Base-by-base conservation (phyloP, 2,797 vertebrate species). In the Salmo trutta region DNA sequence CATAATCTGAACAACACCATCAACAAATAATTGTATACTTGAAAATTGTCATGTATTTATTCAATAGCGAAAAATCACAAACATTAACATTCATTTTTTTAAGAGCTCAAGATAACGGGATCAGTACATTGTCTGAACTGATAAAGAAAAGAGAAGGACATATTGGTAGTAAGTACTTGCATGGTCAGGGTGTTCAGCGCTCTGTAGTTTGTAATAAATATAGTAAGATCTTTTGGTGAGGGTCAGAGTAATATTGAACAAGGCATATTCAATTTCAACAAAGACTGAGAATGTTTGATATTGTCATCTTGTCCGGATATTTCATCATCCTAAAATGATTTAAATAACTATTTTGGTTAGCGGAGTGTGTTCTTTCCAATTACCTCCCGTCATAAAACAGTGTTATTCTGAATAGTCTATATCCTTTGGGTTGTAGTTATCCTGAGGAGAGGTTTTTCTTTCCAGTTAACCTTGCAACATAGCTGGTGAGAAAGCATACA, bases 61-160 rank as follows among this genome's bases (percentile, higher is more conserved):
- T 92, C 81, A 91, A 83, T 81, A 79, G 84, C 75, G 71, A 89
- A 81, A 84, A 90, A 85, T 87, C 88, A 93, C 91, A 90, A 83
- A 92, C 89, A 90, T 90, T 85, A 91, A 94, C 91, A 93, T 93
- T 94, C 89, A 81, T 80, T 71, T 73, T 73, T 71, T 77, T 19
- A 66, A 73, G 67, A 72, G 76, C 51, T 66, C 64, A 70, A 77
- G 77, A 77, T 81, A 56, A 82, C 86, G 76, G 73, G 85, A 77
- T 76, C 74, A 75, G 75, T 85, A 85, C 76, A 74, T 82, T 80
- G 71, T 77, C 77, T 86, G 84, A 91, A 87, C 87, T 70, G 78
- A 89, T 81, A 82, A 72, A 27, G 59, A 83, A 81, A 90, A 81
- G 70, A 80, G 78, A 82, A 83, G 59, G 77, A 82, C 66, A 77